Evolutionary conservation across 2,113 vertebrate species (phyloP), one percentile per base, ranked within the genome.

Genomic region (Gallinago undulata): DNA sequence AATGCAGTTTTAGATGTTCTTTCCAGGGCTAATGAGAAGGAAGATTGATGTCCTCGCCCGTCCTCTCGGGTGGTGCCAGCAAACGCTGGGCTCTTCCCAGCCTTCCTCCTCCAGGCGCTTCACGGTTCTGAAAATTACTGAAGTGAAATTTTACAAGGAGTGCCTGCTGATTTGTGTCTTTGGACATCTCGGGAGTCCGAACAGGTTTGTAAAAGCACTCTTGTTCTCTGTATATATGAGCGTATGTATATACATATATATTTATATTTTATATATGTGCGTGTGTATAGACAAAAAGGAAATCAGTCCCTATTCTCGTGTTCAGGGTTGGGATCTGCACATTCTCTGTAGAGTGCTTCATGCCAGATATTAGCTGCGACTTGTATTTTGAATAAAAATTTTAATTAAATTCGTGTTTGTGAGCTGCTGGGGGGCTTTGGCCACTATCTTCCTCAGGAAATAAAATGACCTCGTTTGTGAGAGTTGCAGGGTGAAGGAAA

Each of bases 351-450:
- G 67, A 75, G 19, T 8, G 2, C 89, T 84, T 64, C 25, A 1
- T 90, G 79, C 89, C 84, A 90, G 87, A 64, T 68, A 63, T 31
- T 76, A 91, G 73, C 87, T 94, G 35, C 63, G 79, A 89, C 75
- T 79, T 92, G 15, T 2, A 78, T 66, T 90, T 86, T 74, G 59
- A 62, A 88, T 30, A 6, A 39, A 66, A 43, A 22, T 15, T 57
- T 64, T 95, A 68, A 95, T 97, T 96, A 96, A 94, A 15, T 68
- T 1, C 62, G 84, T 64, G 73, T 89, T 81, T 73, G 55, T 87
- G 94, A 95, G 72, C 59, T 76, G 80, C 77, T 63, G 72, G 84
- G 69, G 66, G 69, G 14, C 73, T 94, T 91, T 94, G 96, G 85
- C 84, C 89, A 60, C 84, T 89, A 1, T 77, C 47, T 91, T 19